Evolutionary conservation across 92 coral and sea anemone genomes (phyloP), one percentile per base, ranked within the genome.

Genomic region (Nematostella vectensis): DNA sequence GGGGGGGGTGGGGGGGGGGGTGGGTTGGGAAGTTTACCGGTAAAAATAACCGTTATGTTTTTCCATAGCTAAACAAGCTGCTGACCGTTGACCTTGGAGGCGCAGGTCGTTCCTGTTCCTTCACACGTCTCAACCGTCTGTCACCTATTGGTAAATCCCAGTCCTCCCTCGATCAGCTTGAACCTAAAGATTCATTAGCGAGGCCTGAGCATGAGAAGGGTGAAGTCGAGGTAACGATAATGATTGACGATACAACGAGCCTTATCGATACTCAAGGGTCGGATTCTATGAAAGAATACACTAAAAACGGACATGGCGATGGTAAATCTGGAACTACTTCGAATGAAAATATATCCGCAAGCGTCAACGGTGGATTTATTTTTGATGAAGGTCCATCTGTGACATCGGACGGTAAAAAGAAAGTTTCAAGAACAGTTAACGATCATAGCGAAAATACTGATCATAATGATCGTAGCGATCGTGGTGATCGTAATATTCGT

Each of bases 61-160:
- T 33, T 33, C 40, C 40, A 33, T 33, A 83, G 91, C 61, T 83
- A 1, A 73, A 63, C 36, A 78, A 78, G 39, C 52, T 83, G 13
- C 59, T 77, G 33, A 72, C 52, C 17, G 66, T 83, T 27, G 91
- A 83, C 54, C 85, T 83, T 24, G 80, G 81, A 2, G 75, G 77
- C 29, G 64, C 70, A 11, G 60, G 77, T 47, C 61, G 66, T 0
- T 71, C 91, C 1, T 47, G 61, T 50, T 69, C 65, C 13, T 57
- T 64, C 10, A 48, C 77, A 11, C 48, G 74, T 0, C 4, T 54
- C 25, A 77, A 26, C 4, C 70, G 85, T 0, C 91, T 81, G 0
- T 81, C 91, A 25, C 75, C 91, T 1, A 72, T 83, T 12, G 91
- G 91, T 2, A 68, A 76, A 37, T 82, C 89, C 13, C 91, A 77